phyloP scores from a whole-genome alignment of 2,113 vertebrate species.

The Cairina moschata region DNA sequence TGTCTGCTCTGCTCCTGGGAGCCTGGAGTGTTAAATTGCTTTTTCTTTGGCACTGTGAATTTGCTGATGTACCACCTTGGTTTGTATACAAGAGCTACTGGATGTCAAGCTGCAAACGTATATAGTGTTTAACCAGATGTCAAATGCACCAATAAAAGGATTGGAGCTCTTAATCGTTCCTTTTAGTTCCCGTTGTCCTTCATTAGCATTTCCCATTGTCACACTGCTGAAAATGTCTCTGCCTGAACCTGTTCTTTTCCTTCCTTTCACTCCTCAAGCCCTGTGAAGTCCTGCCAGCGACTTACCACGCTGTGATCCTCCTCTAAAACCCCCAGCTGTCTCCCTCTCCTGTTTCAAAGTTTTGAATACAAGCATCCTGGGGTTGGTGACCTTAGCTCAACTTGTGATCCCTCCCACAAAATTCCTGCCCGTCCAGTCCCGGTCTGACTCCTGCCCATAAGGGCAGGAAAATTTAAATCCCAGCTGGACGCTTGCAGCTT shows the following conservation, averaged over 20 bases:
- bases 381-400: not conserved
- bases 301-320: not conserved
- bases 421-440: not conserved
- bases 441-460: not conserved
- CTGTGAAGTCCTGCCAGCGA: not conserved
- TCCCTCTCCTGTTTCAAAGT: not conserved
- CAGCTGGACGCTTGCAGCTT: not conserved
- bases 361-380: not conserved
- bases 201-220: not conserved
- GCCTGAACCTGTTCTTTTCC: accelerated
- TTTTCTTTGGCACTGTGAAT: not conserved
- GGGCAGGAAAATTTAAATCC: not conserved
- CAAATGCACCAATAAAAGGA: constrained; percentile 27
- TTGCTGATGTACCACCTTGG: not conserved
- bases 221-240: not conserved
- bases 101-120: not conserved
- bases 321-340: not conserved
- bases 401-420: not conserved
- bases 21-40: not conserved
- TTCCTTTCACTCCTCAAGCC: not conserved
- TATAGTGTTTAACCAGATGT: not conserved
- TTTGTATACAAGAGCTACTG: not conserved
- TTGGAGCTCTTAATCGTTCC: not conserved
- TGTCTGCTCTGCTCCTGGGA: not conserved
- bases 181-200: not conserved